A percentile compares a stretch with the other conserved stretches of the same genome.
Conservation (phyloP, 37 sponge, comb jelly and placozoan species). For the Aplysina aerophoba region DNA sequence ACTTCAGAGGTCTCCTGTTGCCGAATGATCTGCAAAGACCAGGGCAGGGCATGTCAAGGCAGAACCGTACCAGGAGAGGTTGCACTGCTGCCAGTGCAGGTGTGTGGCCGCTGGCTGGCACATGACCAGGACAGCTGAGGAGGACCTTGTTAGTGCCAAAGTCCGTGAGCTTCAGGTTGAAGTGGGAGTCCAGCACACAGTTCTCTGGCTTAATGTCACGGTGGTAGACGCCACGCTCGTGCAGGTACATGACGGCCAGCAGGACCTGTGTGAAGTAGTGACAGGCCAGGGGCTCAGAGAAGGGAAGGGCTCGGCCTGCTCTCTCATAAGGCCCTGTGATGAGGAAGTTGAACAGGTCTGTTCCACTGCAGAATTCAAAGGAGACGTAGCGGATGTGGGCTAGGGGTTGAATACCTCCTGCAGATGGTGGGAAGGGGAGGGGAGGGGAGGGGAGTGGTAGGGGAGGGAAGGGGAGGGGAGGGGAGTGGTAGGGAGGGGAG, state of each 20-base stretch:
- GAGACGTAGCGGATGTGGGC: conserved; percentile 50
- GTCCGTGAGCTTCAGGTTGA: conserved; percentile 80
- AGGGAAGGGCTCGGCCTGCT: conserved; percentile 41
- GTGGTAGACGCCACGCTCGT: conserved; percentile 81
- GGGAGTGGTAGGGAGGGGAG: too few relatives aligned
- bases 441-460: too few relatives aligned
- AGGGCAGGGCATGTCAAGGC: too few relatives aligned
- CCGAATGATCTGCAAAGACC: conserved; percentile 30
- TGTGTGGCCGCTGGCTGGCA: too few relatives aligned
- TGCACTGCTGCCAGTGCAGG: neutral
- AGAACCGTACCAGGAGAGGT: too few relatives aligned
- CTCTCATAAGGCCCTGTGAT: conserved; percentile 75
- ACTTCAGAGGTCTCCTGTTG: conserved; percentile 43
- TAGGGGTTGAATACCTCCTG: conserved; percentile 19
- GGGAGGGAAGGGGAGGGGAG: neutral
- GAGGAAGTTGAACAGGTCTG: conserved; percentile 81
- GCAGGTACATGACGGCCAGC: conserved; percentile 79
- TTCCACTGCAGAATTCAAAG: conserved; percentile 84
- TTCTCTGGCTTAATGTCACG: conserved; percentile 88
- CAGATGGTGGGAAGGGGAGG: neutral
- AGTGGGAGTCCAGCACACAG: conserved; percentile 75
- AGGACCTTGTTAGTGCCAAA: conserved; percentile 92
- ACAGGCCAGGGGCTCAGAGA: conserved; percentile 72
- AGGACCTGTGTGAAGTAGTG: conserved; percentile 78
- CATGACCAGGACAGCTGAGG: too few relatives aligned